Evolutionary conservation across 2,113 vertebrate genomes (phyloP), one percentile per base, ranked within the genome.

Genomic region (Serinus canaria): DNA sequence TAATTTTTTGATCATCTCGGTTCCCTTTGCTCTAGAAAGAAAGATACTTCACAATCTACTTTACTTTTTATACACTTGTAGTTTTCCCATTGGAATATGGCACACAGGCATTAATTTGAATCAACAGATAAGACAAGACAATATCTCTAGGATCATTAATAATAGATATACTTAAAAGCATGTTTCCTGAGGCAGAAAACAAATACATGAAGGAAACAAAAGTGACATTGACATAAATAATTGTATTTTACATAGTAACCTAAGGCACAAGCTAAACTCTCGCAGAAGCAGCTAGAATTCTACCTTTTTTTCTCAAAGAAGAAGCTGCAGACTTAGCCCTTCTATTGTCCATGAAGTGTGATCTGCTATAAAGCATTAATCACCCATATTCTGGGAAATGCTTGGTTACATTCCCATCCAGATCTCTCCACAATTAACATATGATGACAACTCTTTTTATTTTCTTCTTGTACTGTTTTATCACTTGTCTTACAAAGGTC

Each of bases 201-300:
- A 83, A 92, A 93, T 53, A 30, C 53, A 67, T n/a, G 58, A 91
- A 73, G 74, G 63, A 94, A 85, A 83, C 69, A 63, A 91, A 95
- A 92, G 59, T 94, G 87, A 85, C 92, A 87, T 94, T 94, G 92
- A 89, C 95, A 88, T 91, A 92, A 96, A 90, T 56, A 90, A 69
- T 64, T 72, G 17, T 70, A 63, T 85, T 47, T 91, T 95, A 41
- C 85, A 47, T 53, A 58, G 70, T 92, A 89, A 93, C 95, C 82
- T 80, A 53, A 92, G 79, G 80, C 92, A 91, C 74, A 94, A 75
- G 55, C 52, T 80, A 83, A 95, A 50, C 21, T 69, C 75, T 80
- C 86, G 31, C 49, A 91, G 62, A 74, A 88, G 41, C 55, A 33
- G 47, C 53, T 76, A 58, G 67, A 85, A 85, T 64, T 91, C 49